Evolutionary conservation across 2,113 vertebrate species (phyloP).

Genomic region (Hippocampus barbouri): DNA sequence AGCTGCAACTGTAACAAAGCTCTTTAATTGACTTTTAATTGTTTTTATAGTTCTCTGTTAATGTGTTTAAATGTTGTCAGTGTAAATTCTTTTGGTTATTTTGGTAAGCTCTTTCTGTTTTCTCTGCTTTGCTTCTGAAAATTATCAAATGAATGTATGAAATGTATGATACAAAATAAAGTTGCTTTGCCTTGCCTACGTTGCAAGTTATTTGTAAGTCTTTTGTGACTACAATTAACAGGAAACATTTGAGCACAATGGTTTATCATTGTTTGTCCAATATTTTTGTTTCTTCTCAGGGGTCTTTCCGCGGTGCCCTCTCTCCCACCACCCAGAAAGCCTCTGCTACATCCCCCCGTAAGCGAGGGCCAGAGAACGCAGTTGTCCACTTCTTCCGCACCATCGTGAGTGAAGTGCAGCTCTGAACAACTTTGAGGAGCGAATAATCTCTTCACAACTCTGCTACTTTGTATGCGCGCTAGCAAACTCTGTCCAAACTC

Average conservation of each 20-base stretch:
- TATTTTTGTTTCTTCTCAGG: conserved; percentile 47
- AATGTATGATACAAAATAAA: too few relatives aligned
- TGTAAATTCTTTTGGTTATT: too few relatives aligned
- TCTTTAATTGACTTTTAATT: too few relatives aligned
- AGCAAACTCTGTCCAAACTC: conserved; percentile 27
- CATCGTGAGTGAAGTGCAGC: conserved; percentile 78
- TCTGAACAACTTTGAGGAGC: not conserved
- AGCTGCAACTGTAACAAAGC: too few relatives aligned
- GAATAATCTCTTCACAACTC: conserved; percentile 13
- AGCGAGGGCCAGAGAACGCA: conserved; percentile 84
- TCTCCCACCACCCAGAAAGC: conserved; percentile 85
- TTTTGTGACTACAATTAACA: not conserved
- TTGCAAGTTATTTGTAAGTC: too few relatives aligned
- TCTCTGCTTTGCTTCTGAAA: too few relatives aligned
- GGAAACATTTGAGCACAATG: not conserved
- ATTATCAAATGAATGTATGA: too few relatives aligned
- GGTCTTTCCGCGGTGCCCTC: conserved; percentile 74
- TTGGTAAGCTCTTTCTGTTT: too few relatives aligned
- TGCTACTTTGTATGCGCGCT: conserved; percentile 1
- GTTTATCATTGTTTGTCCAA: conserved; percentile 4
- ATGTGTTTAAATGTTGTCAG: too few relatives aligned
- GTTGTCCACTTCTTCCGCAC: conserved; percentile 97
- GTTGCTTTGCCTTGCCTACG: too few relatives aligned
- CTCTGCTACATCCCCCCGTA: conserved; percentile 76
- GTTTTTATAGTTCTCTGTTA: too few relatives aligned